Conservation (phyloP, 2,113 vertebrate genomes). For the Paramormyrops kingsleyae region DNA sequence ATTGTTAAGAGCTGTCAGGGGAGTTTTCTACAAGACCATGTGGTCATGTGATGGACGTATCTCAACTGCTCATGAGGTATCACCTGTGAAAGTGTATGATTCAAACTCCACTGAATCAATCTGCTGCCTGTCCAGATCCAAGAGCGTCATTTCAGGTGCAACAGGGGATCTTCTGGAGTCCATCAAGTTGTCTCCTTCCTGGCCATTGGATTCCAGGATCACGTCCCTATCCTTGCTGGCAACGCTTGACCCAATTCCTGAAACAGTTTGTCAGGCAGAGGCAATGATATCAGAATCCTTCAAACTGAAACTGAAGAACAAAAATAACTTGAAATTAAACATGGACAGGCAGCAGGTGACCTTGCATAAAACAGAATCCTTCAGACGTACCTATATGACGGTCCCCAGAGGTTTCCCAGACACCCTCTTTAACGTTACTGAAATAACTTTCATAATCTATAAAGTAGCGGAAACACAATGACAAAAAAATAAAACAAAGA, state of each 20-base stretch:
- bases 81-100: slow-evolving; percentile 55
- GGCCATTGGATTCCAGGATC: neutral
- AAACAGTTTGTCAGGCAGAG: neutral
- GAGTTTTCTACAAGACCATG: neutral
- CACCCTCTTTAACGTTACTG: slow-evolving; percentile 58
- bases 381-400: slow-evolving; percentile 50
- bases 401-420: slow-evolving; percentile 47
- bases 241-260: slow-evolving; percentile 29
- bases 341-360: neutral
- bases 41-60: neutral
- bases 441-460: slow-evolving; percentile 52
- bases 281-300: neutral
- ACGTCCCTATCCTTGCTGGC: slow-evolving; percentile 17
- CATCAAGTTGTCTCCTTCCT: slow-evolving; percentile 59
- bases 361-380: neutral
- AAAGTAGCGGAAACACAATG: neutral
- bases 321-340: neutral
- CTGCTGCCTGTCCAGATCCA: slow-evolving; percentile 57
- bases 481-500: neutral
- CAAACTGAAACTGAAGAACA: neutral
- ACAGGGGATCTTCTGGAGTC: slow-evolving; percentile 30
- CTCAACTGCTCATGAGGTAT: neutral
- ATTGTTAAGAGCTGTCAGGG: neutral
- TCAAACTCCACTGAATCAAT: slow-evolving; percentile 47
- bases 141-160: slow-evolving; percentile 40